phyloP scores from a whole-genome alignment of 2,113 vertebrate genomes.

The Agapornis roseicollis region DNA sequence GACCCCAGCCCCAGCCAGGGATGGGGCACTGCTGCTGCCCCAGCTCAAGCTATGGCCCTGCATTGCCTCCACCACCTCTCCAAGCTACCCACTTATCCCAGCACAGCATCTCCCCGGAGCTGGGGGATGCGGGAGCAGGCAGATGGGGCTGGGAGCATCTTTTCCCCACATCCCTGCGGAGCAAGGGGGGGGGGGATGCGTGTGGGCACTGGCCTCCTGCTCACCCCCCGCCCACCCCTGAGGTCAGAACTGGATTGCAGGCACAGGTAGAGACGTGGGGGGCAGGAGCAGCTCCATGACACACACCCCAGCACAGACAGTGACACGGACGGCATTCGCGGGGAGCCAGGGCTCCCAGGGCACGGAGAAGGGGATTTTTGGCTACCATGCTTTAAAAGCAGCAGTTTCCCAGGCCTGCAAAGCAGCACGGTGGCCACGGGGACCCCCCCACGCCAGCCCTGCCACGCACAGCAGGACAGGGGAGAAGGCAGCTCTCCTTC shows the following conservation, averaged over 20 bases:
- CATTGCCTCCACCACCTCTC: background rate
- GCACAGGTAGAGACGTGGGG: background rate
- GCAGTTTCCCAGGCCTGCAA: background rate
- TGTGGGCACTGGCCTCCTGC: background rate
- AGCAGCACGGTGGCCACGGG: background rate
- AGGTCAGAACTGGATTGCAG: conserved; percentile 25
- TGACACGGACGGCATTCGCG: background rate
- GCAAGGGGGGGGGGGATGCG: background rate
- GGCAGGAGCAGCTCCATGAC: background rate
- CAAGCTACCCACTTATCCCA: background rate
- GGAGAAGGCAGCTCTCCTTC: background rate
- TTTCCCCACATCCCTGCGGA: background rate
- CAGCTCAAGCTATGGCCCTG: background rate
- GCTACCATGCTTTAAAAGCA: background rate
- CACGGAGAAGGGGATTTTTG: background rate
- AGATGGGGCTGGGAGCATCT: background rate
- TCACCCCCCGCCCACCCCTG: background rate
- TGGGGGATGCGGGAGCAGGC: rapidly evolving
- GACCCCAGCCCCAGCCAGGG: background rate
- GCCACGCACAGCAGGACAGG: rapidly evolving
- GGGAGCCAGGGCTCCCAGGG: background rate
- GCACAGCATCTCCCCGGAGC: background rate
- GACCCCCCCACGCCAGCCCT: background rate
- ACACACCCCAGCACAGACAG: conserved; percentile 17
- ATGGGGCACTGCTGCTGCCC: background rate